Conservation (phyloP, 2,888 invertebrate genomes). For the Andricus quercusramuli region DNA sequence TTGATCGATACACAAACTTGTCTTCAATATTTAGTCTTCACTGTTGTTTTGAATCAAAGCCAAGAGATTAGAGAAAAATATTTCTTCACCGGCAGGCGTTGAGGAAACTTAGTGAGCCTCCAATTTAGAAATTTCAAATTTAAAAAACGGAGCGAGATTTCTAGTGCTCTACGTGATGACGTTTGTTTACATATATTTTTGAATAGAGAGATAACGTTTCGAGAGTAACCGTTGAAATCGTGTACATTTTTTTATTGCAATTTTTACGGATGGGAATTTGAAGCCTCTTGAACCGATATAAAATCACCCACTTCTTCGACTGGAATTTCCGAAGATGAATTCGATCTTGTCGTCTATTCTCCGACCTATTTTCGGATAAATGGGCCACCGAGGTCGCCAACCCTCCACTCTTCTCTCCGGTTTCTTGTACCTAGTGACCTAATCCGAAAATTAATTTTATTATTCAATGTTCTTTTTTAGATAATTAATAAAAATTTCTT, state of each 20-base stretch:
- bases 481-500: no score
- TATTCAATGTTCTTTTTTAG: no score
- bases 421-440: slow-evolving; percentile 59
- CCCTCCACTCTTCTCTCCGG: slow-evolving; percentile 56
- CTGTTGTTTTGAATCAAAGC: slow-evolving; percentile 10
- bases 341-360: slow-evolving; percentile 61
- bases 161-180: no score
- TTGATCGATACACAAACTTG: slow-evolving; percentile 24
- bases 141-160: neutral
- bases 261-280: neutral
- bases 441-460: slow-evolving; percentile 33
- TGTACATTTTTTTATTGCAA: no score
- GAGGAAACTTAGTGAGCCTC: neutral
- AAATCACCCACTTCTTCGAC: neutral
- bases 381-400: slow-evolving; percentile 70
- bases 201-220: no score
- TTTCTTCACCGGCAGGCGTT: neutral
- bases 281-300: neutral
- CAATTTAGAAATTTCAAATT: neutral
- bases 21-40: slow-evolving; percentile 14
- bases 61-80: slow-evolving; percentile 34
- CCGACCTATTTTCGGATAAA: slow-evolving; percentile 70
- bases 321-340: slow-evolving; percentile 44
- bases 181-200: no score
- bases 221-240: no score